These are phyloP conservation scores for Sylvia atricapilla DNA, from an alignment of 2,113 vertebrate genomes.

Conservation along the genomic window DNA sequence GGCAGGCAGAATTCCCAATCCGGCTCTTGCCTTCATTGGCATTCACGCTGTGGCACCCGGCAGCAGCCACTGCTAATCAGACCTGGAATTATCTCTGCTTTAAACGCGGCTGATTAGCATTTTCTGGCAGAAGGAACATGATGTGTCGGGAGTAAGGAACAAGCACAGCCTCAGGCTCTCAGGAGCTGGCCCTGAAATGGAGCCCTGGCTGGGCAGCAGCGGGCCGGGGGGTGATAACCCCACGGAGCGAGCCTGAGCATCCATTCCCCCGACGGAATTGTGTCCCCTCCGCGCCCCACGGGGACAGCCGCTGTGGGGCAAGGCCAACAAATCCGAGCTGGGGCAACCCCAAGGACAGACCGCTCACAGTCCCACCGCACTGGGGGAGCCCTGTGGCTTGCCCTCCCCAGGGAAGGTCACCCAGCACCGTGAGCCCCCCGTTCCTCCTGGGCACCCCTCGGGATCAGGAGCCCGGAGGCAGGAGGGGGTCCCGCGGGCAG, in stretches of 20 bases:
- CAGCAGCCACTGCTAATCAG: constrained; percentile 50
- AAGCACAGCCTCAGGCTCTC: background rate
- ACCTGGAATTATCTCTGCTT: constrained; percentile 52
- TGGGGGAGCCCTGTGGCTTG: accelerated
- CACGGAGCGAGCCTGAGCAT: background rate
- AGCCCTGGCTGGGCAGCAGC: background rate
- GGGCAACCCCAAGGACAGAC: background rate
- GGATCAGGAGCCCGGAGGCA: accelerated
- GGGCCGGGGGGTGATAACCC: background rate
- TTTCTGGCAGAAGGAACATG: constrained; percentile 23
- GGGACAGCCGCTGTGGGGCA: accelerated
- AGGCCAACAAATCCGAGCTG: background rate
- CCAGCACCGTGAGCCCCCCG: accelerated
- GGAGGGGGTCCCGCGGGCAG: background rate
- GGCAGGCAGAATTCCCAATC: background rate
- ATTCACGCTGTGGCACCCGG: background rate
- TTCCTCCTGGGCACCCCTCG: background rate
- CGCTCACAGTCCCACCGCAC: accelerated
- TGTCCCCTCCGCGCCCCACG: accelerated
- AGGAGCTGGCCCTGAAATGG: background rate
- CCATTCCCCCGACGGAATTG: background rate
- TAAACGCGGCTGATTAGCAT: constrained; percentile 45
- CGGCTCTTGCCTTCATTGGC: background rate
- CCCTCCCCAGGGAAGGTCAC: background rate
- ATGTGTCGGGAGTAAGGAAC: background rate